phyloP scores from a whole-genome alignment of 2,113 vertebrate species.

The Columbina picui region DNA sequence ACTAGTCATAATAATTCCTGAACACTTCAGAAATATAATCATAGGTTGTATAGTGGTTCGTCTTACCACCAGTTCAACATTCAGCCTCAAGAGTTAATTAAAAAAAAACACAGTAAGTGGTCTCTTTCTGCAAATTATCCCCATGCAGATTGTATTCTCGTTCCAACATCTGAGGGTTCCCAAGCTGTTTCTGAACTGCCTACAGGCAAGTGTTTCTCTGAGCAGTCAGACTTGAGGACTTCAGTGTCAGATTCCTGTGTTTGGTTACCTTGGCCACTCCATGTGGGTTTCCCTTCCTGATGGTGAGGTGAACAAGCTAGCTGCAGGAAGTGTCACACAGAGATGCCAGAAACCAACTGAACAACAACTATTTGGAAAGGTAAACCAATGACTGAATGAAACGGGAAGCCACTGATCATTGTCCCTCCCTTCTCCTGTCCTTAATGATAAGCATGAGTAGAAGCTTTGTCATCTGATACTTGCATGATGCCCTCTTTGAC shows the following conservation, averaged over 20 bases:
- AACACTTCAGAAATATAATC: not conserved
- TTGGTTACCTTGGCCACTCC: not conserved
- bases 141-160: not conserved
- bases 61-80: not conserved
- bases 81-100: not conserved
- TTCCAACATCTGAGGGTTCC: not conserved
- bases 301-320: not conserved
- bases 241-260: not conserved
- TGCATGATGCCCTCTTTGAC: conserved; percentile 37
- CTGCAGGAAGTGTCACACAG: not conserved
- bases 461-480: conserved; percentile 11
- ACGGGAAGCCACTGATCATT: conserved; percentile 41
- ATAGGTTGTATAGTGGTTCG: not conserved
- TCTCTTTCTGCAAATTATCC: not conserved
- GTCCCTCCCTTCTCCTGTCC: not conserved
- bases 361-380: conserved; percentile 20
- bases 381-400: not conserved
- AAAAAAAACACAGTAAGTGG: not conserved
- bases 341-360: not conserved
- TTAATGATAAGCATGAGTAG: conserved; percentile 42
- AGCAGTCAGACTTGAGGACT: not conserved
- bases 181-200: not conserved
- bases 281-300: not conserved
- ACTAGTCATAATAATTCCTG: not conserved
- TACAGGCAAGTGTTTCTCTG: not conserved